Evolutionary conservation across 2,888 invertebrate species (phyloP), one percentile per base, ranked within the genome.

Genomic region (Hecatera dysodea): DNA sequence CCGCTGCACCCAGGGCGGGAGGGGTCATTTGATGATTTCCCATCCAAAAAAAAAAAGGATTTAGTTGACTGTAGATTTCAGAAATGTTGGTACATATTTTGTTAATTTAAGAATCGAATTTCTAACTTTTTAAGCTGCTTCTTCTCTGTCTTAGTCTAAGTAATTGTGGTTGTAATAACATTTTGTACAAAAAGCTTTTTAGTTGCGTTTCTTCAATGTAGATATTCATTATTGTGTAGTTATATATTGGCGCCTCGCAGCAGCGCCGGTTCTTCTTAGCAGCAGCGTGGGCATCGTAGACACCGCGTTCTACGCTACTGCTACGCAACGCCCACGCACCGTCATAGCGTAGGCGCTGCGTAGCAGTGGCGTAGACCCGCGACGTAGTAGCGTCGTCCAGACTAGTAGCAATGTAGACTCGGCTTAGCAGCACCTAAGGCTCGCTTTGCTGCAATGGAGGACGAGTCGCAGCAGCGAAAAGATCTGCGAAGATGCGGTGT

Each of bases 41-140:
- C n/a, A n/a, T n/a, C n/a, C n/a, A n/a, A n/a, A n/a, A n/a, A n/a
- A n/a, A n/a, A n/a, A n/a, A 52, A 27, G 56, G 24, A 60, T 60
- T 24, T 22, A 27, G 36, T 42, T 46, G 53, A 33, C 19, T 44
- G 15, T 57, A 9, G 39, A 33, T 63, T 52, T 22, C 12, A 44
- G 7, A 19, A 70, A 59, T 29, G 27, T 17, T 11, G 27, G n/a
- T 55, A 22, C 19, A 17, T 19, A 44, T 57, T 71, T 61, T 55
- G n/a, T 53, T 48, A 7, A 33, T 33, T 19, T 15, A 5, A 15
- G 29, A 19, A 29, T 6, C 8, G n/a, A 5, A 39, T 8, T 52
- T 24, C 0, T 15, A 59, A 33, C 1, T 24, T 50, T 33, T 57
- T 6, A 22, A 11, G 19, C 3, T 15, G 22, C 19, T 39, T 46